phyloP scores from a whole-genome alignment of 2,113 vertebrate genomes.

The Scatophagus argus region DNA sequence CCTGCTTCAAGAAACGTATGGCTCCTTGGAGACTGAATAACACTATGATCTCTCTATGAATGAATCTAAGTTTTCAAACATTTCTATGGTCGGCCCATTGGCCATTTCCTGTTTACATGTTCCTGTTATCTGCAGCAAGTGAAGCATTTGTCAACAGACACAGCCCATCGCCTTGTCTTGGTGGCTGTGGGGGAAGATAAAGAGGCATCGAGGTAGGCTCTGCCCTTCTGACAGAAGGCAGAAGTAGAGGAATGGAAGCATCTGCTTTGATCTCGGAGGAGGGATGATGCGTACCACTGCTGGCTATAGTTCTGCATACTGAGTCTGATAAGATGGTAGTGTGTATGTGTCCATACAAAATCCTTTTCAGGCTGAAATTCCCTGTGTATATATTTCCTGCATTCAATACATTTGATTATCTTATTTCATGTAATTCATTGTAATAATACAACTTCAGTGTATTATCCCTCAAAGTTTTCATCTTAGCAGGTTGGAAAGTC shows the following conservation, averaged over 20 bases:
- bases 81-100: slow-evolving; percentile 16
- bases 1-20: not conserved
- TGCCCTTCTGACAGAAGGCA: slow-evolving; percentile 53
- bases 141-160: slow-evolving; percentile 69
- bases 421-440: not conserved
- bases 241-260: slow-evolving; percentile 59
- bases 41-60: slow-evolving; percentile 26
- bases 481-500: not conserved
- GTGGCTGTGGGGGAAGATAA: slow-evolving; percentile 73
- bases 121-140: slow-evolving; percentile 74
- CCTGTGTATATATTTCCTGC: too few species aligned
- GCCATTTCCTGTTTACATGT: slow-evolving; percentile 65
- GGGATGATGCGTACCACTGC: slow-evolving; percentile 49
- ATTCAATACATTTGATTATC: not conserved
- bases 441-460: not conserved
- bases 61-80: slow-evolving; percentile 30
- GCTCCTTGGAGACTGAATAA: not conserved
- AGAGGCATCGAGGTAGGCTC: slow-evolving; percentile 36
- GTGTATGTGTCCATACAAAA: not conserved
- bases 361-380: slow-evolving; percentile 10
- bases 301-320: slow-evolving; percentile 62
- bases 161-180: slow-evolving; percentile 51
- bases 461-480: not conserved
- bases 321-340: slow-evolving; percentile 54
- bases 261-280: slow-evolving; percentile 66